Evolutionary conservation across 2,113 vertebrate genomes (phyloP).

Genomic region (Pluvialis apricaria): DNA sequence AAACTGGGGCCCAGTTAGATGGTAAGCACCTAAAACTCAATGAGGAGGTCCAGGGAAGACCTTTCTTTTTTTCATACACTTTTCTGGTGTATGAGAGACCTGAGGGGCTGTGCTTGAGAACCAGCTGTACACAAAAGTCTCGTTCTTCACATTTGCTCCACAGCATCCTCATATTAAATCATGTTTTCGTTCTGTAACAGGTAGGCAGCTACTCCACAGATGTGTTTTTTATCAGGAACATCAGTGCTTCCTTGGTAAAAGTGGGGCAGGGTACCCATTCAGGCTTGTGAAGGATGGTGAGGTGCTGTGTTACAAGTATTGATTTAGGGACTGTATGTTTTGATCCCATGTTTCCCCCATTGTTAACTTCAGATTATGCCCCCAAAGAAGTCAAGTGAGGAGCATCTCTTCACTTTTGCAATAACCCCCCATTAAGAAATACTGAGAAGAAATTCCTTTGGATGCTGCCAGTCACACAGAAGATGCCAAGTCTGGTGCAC

Average conservation of each 20-base stretch:
- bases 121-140: background rate
- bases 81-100: background rate
- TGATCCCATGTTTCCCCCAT: background rate
- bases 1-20: background rate
- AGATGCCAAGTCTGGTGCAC: background rate
- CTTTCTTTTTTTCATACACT: background rate
- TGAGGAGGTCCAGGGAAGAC: background rate
- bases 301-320: background rate
- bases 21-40: background rate
- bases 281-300: background rate
- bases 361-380: background rate
- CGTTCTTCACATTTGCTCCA: background rate
- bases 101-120: background rate
- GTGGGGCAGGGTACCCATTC: background rate
- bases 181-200: background rate
- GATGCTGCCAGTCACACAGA: background rate
- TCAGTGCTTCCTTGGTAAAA: background rate
- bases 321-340: background rate
- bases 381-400: background rate
- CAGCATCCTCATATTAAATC: background rate
- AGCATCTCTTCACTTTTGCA: background rate
- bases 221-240: background rate
- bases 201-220: background rate
- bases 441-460: background rate
- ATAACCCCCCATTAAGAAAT: background rate